Evolutionary conservation across 2,888 invertebrate genomes (phyloP).

Genomic region (Slavum lentiscoides): DNA sequence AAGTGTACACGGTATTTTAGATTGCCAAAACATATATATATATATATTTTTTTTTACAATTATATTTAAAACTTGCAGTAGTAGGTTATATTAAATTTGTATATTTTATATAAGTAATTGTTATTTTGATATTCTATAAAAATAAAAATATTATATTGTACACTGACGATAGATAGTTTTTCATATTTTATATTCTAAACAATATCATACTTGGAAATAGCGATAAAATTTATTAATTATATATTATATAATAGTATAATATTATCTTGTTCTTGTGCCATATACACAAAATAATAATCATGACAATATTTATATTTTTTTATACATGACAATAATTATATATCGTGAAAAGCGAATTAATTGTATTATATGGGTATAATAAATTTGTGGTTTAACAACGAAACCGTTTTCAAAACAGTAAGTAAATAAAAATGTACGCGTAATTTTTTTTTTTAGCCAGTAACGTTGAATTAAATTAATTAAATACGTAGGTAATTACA

Average conservation of each 20-base stretch:
- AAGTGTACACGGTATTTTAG: constrained; percentile 10
- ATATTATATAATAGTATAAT: constrained; percentile 1
- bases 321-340: constrained; percentile 31
- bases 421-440: no score
- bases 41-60: neutral
- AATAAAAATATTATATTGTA: neutral
- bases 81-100: neutral
- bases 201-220: constrained; percentile 10
- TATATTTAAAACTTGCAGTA: neutral
- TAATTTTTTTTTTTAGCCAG: no score
- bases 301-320: constrained; percentile 13
- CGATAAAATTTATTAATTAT: constrained; percentile 3
- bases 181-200: neutral
- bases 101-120: constrained; percentile 12
- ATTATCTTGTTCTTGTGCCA: constrained; percentile 41
- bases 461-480: no score
- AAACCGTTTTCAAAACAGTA: no score
- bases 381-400: no score
- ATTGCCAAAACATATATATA: constrained; percentile 9
- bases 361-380: neutral
- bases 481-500: no score
- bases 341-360: neutral
- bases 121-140: constrained; percentile 18
- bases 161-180: constrained; percentile 7
- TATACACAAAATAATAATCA: constrained; percentile 37